Percentiles rank a stretch among this genome's conserved stretches.
phyloP scores from a whole-genome alignment of 2,797 vertebrate genomes.

The Poecilia picta region DNA sequence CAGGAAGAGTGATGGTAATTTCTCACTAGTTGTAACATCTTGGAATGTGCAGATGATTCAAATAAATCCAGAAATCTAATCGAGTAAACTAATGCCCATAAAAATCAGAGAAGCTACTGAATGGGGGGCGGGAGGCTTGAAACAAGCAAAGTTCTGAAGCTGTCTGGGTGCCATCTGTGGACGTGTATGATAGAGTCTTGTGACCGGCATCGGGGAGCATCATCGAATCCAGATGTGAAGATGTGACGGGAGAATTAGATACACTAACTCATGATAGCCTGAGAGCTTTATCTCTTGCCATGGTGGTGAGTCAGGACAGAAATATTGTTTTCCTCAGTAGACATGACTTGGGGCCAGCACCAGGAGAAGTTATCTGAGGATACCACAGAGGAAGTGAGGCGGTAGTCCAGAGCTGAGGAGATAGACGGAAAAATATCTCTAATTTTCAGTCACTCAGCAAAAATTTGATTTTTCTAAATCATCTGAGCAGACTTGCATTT shows the following conservation, averaged over 20 bases:
- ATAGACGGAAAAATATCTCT: not conserved
- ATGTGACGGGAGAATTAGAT: conserved; percentile 25
- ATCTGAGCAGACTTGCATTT: not conserved
- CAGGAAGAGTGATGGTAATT: not conserved
- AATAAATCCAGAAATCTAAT: not conserved
- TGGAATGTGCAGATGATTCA: not conserved
- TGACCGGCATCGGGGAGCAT: conserved; percentile 17
- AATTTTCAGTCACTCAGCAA: not conserved
- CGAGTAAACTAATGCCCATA: not conserved
- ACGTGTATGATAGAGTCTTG: conserved; percentile 19
- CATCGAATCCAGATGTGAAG: conserved; percentile 29
- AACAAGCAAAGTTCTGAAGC: conserved; percentile 15
- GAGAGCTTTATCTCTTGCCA: conserved; percentile 3
- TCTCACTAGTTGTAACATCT: not conserved
- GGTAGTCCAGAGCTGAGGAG: conserved; percentile 1
- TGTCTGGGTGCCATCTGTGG: conserved; percentile 13
- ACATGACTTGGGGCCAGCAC: conserved; percentile 7
- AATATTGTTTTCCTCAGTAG: conserved; percentile 4
- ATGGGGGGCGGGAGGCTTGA: conserved; percentile 1
- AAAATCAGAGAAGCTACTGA: not conserved
- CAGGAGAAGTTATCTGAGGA: conserved; percentile 23
- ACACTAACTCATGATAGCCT: conserved; percentile 18
- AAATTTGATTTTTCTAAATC: not conserved
- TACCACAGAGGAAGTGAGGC: conserved; percentile 9
- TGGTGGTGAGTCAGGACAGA: conserved; percentile 13